phyloP scores from a whole-genome alignment of 2,797 vertebrate genomes.

The Brotula barbata region DNA sequence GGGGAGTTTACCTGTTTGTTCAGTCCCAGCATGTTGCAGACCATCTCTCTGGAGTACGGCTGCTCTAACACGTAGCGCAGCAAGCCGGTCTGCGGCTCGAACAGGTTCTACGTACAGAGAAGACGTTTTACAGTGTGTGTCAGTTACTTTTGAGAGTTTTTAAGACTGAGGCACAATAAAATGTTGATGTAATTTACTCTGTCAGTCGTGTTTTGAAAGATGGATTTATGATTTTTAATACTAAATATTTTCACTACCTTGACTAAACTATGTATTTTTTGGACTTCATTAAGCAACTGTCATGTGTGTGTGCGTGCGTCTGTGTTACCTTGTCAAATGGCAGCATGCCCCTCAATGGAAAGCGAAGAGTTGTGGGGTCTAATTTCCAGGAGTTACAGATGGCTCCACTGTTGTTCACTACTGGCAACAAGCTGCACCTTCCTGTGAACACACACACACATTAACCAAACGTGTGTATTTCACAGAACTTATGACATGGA shows the following conservation, averaged over 20 bases:
- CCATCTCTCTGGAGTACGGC: slow-evolving; percentile 99
- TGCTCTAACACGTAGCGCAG: slow-evolving; percentile 98
- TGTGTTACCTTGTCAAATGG: slow-evolving; percentile 93
- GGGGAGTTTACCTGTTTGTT: slow-evolving; percentile 93
- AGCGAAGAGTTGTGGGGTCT: slow-evolving; percentile 93
- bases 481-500: too few relatives aligned
- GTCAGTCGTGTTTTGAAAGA: too few relatives aligned
- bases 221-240: too few relatives aligned
- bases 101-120: slow-evolving; percentile 85
- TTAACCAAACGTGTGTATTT: background rate
- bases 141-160: too few relatives aligned
- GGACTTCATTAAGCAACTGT: too few relatives aligned
- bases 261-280: too few relatives aligned
- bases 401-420: slow-evolving; percentile 98
- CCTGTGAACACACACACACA: slow-evolving; percentile 72
- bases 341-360: slow-evolving; percentile 93
- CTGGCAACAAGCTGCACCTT: slow-evolving; percentile 95
- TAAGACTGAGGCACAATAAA: too few relatives aligned
- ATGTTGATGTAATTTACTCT: too few relatives aligned
- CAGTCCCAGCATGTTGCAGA: slow-evolving; percentile 99
- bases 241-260: too few relatives aligned
- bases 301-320: background rate
- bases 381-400: slow-evolving; percentile 99
- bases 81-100: slow-evolving; percentile 97
- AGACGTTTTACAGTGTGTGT: background rate